Evolutionary conservation across 2,888 invertebrate genomes (phyloP).

Genomic region (Stenichneumon culpator): DNA sequence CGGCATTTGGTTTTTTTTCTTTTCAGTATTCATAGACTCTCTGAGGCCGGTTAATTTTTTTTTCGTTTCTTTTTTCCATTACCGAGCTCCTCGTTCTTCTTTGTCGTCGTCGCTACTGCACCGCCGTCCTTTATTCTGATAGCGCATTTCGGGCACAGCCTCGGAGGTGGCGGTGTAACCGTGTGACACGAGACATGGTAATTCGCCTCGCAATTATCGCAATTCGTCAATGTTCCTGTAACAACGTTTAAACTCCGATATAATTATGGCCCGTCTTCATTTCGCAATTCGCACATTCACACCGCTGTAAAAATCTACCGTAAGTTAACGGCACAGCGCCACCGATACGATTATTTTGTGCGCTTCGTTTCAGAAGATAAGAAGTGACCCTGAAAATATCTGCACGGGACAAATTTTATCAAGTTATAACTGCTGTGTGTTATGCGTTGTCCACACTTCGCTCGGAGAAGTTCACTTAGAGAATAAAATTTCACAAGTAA

Average conservation of each 20-base stretch:
- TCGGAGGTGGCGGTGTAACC: slow-evolving; percentile 84
- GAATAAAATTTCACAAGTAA: too few relatives aligned
- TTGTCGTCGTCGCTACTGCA: slow-evolving; percentile 72
- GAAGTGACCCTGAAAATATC: too few relatives aligned
- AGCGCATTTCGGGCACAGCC: slow-evolving; percentile 86
- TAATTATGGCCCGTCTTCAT: not conserved
- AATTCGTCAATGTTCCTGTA: slow-evolving; percentile 85
- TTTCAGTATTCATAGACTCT: slow-evolving; percentile 35
- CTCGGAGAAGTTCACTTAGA: too few relatives aligned
- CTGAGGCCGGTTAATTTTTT: slow-evolving; percentile 34
- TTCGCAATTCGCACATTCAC: not conserved
- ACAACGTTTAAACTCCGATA: not conserved
- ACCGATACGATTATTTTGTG: not conserved
- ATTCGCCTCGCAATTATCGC: slow-evolving; percentile 86
- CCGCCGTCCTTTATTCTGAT: slow-evolving; percentile 68
- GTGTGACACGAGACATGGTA: slow-evolving; percentile 87
- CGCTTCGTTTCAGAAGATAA: not conserved
- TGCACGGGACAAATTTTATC: too few relatives aligned
- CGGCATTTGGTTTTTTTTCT: slow-evolving; percentile 29
- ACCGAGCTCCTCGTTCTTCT: slow-evolving; percentile 50
- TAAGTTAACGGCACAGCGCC: not conserved
- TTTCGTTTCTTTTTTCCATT: slow-evolving; percentile 29
- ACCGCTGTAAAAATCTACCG: not conserved
- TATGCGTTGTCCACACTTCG: too few relatives aligned
- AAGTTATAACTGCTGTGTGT: too few relatives aligned